Conservation (phyloP, 2,797 vertebrate species). For the Sebastes oblongus region DNA sequence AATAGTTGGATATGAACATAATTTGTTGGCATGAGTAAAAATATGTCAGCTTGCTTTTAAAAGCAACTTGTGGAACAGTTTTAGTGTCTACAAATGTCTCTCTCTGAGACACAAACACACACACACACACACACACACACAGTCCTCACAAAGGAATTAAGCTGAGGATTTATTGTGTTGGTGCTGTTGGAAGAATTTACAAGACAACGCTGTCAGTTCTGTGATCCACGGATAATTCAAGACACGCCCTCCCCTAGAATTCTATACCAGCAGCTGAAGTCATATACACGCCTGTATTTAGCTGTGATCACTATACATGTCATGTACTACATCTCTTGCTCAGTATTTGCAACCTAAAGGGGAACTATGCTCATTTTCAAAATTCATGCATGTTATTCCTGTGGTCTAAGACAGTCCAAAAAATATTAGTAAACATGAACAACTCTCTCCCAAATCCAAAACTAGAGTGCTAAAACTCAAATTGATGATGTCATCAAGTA, state of each 20-base stretch:
- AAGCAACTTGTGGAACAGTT: conserved; percentile 4
- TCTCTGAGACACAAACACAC: neutral
- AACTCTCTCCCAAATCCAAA: too few species aligned
- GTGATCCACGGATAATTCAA: conserved; percentile 30
- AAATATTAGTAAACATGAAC: too few species aligned
- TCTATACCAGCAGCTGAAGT: conserved; percentile 20
- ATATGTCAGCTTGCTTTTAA: neutral
- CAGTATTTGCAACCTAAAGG: neutral
- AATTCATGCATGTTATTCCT: too few species aligned
- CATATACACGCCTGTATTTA: neutral
- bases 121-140: conserved; percentile 11
- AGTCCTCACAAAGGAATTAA: neutral
- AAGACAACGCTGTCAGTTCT: conserved; percentile 29
- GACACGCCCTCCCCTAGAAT: conserved; percentile 4
- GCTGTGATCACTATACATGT: conserved; percentile 5
- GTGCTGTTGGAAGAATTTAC: conserved; percentile 32
- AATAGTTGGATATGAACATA: neutral
- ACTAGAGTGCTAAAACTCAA: too few species aligned
- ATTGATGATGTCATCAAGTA: too few species aligned
- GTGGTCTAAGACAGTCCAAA: too few species aligned
- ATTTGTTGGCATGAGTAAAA: neutral
- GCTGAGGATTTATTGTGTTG: conserved; percentile 26
- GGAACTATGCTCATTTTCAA: too few species aligned
- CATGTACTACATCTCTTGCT: neutral
- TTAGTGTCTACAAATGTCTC: neutral